phyloP scores from a whole-genome alignment of 2,113 vertebrate genomes.

The Labrus mixtus region DNA sequence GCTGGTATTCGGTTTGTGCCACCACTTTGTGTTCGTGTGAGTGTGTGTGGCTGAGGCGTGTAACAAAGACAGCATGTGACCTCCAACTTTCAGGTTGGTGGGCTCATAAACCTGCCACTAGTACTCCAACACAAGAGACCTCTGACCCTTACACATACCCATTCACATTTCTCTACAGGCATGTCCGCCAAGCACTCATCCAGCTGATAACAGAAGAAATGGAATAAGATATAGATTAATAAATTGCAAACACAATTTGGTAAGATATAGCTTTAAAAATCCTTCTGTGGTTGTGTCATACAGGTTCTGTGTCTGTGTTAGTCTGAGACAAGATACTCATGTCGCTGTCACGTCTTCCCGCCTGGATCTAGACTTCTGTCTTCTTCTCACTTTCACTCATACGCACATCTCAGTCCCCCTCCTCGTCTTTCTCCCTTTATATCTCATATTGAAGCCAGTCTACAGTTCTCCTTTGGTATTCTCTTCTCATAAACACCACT shows the following conservation, averaged over 20 bases:
- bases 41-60: conserved; percentile 44
- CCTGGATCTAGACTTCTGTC: conserved; percentile 35
- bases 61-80: conserved; percentile 77
- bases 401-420: conserved; percentile 18
- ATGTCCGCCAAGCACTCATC: conserved; percentile 4
- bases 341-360: conserved; percentile 49
- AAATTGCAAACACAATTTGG: conserved; percentile 9
- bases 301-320: conserved; percentile 29
- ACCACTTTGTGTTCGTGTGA: conserved; percentile 1
- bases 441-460: conserved; percentile 45
- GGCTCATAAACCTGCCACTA: conserved; percentile 70
- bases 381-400: conserved; percentile 41
- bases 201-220: conserved; percentile 12
- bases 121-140: conserved; percentile 56
- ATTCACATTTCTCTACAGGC: conserved; percentile 40
- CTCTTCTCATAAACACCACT: conserved; percentile 72
- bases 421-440: conserved; percentile 39
- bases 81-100: conserved; percentile 51
- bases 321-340: conserved; percentile 42
- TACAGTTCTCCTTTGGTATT: conserved; percentile 66
- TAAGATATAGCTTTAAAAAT: neutral
- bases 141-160: conserved; percentile 58
- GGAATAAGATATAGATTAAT: conserved; percentile 24
- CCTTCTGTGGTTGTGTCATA: conserved; percentile 9
- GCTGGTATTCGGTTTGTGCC: conserved; percentile 29